phyloP scores from a whole-genome alignment of 2,888 invertebrate genomes.

The Ophioninae sp. region DNA sequence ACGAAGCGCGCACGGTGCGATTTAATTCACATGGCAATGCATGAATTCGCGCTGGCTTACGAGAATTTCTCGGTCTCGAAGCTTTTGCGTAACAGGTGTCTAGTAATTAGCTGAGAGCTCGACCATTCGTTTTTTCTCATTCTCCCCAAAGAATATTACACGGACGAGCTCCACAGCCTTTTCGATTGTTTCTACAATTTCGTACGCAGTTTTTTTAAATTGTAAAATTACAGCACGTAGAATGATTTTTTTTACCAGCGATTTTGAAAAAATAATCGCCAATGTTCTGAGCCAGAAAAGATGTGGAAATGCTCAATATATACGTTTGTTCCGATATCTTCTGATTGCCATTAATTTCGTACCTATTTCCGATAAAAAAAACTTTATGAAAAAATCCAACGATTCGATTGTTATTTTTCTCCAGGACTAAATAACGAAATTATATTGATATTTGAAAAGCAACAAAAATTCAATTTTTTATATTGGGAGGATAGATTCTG shows the following conservation, averaged over 20 bases:
- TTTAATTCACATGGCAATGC: constrained; percentile 35
- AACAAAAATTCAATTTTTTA: background rate
- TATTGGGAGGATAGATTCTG: background rate
- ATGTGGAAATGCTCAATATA: background rate
- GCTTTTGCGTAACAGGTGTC: constrained; percentile 65
- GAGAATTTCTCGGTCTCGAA: constrained; percentile 59
- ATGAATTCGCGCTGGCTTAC: constrained; percentile 42
- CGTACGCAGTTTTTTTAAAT: constrained; percentile 17
- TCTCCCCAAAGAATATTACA: constrained; percentile 1
- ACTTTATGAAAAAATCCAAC: background rate
- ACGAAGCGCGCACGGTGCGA: constrained; percentile 31
- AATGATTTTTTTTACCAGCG: constrained; percentile 11
- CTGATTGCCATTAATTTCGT: background rate
- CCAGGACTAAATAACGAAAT: background rate
- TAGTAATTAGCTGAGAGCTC: constrained; percentile 59
- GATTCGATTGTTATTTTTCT: background rate
- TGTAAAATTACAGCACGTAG: background rate
- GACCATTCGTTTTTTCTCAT: constrained; percentile 48
- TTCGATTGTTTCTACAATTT: constrained; percentile 51
- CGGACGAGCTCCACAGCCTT: constrained; percentile 15
- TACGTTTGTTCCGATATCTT: background rate
- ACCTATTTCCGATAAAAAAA: background rate
- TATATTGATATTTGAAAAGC: background rate
- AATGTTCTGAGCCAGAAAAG: background rate
- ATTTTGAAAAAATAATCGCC: background rate